Base-by-base conservation (phyloP, 2,888 invertebrate species). In the Hydrotaea diabolus region DNA sequence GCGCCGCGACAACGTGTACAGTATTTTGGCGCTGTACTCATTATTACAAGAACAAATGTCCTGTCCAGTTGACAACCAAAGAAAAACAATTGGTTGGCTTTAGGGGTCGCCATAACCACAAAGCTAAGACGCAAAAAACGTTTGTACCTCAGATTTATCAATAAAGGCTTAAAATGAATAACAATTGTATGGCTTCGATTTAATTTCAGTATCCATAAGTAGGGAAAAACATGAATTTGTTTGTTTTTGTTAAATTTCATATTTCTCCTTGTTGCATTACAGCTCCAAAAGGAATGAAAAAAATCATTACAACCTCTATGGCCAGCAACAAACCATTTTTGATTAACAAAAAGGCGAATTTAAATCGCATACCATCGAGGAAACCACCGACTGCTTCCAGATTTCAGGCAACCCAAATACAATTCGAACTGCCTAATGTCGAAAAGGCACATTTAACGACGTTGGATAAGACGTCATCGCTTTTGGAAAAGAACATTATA, bases 21-120 rank as follows among this genome's bases (percentile, higher is more conserved):
- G 89, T 90, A 2, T 86, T 89, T 55, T 92, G 92, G 92, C 90
- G 91, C 2, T 93, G 92, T 82, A 86, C 87, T 0, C 87, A 86
- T 13, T 89, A 91, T 53, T 88, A 87, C 21, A 91, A 90, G 83
- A 82, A 83, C 0, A 89, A 88, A 57, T 93, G 92, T 79, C 83
- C 88, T 0, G 90, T 90, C 0, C 85, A 87, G 0, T 86, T 92
- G 75, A 90, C 89, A 43, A 93, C 92, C 1, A 88, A 87, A 55
- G 88, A 88, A 2, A 92, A 92, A 85, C 2, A 86, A 1, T 87
- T 90, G 3, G 83, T 88, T 13, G 73, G 76, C 0, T 78, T 88
- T 8, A 88, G 87, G 43, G 89, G 90, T 2, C 62, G 74, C 19
- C 92, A 92, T 85, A 92, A 91, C 87, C 92, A 92, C 86, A 73